Percentiles rank a stretch among this genome's conserved stretches.
Conservation (phyloP, 2,113 vertebrate species). For the Gymnobelideus leadbeateri region DNA sequence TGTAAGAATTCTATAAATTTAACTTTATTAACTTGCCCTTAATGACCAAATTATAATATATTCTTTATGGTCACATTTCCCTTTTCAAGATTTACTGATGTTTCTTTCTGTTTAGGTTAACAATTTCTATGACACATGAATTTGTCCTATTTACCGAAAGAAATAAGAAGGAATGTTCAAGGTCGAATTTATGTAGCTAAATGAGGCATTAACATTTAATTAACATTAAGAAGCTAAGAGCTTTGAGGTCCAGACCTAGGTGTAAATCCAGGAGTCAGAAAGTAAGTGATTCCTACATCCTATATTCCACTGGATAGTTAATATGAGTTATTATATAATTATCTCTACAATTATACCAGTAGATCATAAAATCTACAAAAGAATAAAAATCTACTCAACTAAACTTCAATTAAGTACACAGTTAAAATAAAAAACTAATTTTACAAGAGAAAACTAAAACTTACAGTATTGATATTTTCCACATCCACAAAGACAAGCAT, state of each 20-base stretch:
- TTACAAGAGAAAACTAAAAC: conserved; percentile 71
- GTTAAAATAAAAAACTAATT: conserved; percentile 55
- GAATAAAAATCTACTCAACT: conserved; percentile 15
- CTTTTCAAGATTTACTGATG: neutral
- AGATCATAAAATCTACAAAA: neutral
- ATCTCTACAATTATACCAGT: neutral
- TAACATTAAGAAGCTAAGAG: conserved; percentile 55
- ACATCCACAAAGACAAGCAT: conserved; percentile 96
- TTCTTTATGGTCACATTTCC: neutral
- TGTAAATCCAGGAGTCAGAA: neutral
- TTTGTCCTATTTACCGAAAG: conserved; percentile 7
- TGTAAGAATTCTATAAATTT: conserved; percentile 39
- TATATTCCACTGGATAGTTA: conserved; percentile 1
- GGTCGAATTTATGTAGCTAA: neutral
- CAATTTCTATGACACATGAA: neutral
- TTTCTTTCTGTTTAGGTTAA: conserved; percentile 24
- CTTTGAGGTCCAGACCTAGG: conserved; percentile 21
- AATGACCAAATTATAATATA: conserved; percentile 21
- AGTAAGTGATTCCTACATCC: conserved; percentile 26
- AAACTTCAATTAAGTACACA: conserved; percentile 10
- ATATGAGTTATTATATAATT: neutral
- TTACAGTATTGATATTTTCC: conserved; percentile 96
- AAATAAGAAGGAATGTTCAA: conserved; percentile 28
- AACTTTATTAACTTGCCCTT: conserved; percentile 13
- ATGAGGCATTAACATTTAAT: neutral